These are phyloP conservation scores for Caenorhabditis parvicauda DNA, from an alignment of 2,888 invertebrate species.

Conservation along the genomic window DNA sequence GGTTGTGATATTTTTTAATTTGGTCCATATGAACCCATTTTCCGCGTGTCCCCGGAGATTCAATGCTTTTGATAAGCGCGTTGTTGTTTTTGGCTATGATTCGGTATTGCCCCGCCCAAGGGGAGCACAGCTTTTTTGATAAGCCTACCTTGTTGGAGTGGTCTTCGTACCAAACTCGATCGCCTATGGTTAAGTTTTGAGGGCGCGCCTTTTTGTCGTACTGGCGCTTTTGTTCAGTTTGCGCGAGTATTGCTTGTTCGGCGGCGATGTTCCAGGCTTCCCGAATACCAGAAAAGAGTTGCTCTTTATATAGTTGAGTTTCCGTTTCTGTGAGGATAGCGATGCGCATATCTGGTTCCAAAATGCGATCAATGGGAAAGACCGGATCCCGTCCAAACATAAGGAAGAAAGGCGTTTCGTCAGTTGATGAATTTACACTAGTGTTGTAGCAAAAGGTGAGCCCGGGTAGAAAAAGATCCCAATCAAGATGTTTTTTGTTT, in stretches of 20 bases:
- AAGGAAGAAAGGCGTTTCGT: slow-evolving; percentile 22
- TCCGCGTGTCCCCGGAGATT: background rate
- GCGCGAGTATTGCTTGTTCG: background rate
- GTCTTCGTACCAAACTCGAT: slow-evolving; percentile 5
- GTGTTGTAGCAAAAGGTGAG: slow-evolving; percentile 28
- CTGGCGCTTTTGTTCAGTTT: background rate
- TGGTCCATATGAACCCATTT: slow-evolving; percentile 5
- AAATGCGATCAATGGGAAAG: slow-evolving; percentile 13
- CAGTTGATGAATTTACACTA: slow-evolving; percentile 9
- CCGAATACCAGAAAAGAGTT: background rate
- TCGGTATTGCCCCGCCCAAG: slow-evolving; percentile 6
- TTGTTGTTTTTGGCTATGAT: background rate
- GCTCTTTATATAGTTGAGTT: background rate
- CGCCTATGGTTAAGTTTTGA: slow-evolving; percentile 1
- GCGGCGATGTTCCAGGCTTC: slow-evolving; percentile 4
- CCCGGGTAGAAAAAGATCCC: slow-evolving; percentile 14
- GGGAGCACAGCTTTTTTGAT: slow-evolving; percentile 1
- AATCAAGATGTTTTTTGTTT: slow-evolving; percentile 8
- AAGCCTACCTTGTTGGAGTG: background rate
- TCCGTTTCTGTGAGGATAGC: background rate
- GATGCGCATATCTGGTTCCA: slow-evolving; percentile 1
- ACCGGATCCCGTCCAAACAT: slow-evolving; percentile 24
- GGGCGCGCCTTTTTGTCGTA: background rate
- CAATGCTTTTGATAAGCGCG: background rate
- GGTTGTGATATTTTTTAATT: slow-evolving; percentile 7